Evolutionary conservation across 53 echinoderm and acorn worm species (phyloP).

Genomic region (Mesocentrotus franciscanus): DNA sequence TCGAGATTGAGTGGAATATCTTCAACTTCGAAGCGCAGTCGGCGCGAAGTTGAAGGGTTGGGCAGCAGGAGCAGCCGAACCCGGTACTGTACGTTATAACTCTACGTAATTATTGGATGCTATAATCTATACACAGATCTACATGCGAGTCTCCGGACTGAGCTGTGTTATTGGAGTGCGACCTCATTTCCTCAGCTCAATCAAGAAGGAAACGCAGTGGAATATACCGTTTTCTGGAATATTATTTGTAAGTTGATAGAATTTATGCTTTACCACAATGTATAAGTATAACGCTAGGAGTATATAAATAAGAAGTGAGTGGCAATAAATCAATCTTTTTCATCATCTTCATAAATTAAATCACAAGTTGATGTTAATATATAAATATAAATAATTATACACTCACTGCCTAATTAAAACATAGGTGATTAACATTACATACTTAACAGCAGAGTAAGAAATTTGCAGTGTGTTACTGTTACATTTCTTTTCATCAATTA

Average conservation of each 20-base stretch:
- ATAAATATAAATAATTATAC: too few species aligned
- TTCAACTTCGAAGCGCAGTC: neutral
- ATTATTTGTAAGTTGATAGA: neutral
- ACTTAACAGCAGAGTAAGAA: too few species aligned
- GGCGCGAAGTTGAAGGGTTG: neutral
- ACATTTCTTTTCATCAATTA: too few species aligned
- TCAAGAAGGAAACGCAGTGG: neutral
- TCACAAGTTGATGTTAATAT: too few species aligned
- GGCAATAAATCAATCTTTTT: too few species aligned
- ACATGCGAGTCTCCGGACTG: neutral
- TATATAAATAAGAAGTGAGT: too few species aligned
- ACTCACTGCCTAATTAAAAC: too few species aligned
- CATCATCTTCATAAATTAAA: too few species aligned
- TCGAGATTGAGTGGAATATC: neutral
- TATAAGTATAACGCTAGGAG: too few species aligned
- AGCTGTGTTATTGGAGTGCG: neutral
- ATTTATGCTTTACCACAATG: neutral
- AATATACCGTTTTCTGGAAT: neutral
- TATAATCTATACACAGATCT: neutral
- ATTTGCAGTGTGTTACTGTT: too few species aligned
- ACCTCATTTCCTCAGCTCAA: constrained; percentile 11
- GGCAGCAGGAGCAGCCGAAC: neutral
- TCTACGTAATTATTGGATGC: neutral
- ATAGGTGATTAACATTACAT: too few species aligned
- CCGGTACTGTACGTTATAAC: neutral